Evolutionary conservation across 2,797 vertebrate genomes (phyloP).

Genomic region (Phoxinus dragarum): DNA sequence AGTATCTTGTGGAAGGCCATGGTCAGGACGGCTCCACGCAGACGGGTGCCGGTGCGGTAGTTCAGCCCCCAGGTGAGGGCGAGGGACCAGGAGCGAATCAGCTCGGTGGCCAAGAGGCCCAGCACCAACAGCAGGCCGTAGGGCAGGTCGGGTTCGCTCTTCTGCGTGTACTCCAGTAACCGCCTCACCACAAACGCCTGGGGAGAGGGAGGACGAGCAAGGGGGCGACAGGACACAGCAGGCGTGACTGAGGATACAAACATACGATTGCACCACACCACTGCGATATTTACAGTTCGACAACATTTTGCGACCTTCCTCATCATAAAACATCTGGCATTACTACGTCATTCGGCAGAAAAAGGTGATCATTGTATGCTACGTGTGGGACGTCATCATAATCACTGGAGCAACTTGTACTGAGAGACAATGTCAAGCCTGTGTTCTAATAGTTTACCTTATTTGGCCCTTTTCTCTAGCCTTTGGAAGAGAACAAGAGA

Average conservation of each 20-base stretch:
- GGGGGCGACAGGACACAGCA: constrained; percentile 79
- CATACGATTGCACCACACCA: constrained; percentile 34
- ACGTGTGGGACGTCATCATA: constrained; percentile 48
- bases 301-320: constrained; percentile 40
- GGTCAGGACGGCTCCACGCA: constrained; percentile 89
- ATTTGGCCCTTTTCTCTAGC: constrained; percentile 65
- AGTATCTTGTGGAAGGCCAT: constrained; percentile 93
- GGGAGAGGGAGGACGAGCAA: constrained; percentile 72
- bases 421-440: constrained; percentile 58
- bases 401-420: constrained; percentile 59
- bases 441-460: constrained; percentile 68
- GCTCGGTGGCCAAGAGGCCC: constrained; percentile 87
- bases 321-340: constrained; percentile 38
- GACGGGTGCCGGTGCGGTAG: constrained; percentile 88
- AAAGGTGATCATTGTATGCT: constrained; percentile 54
- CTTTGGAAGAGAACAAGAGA: constrained; percentile 72
- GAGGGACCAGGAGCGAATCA: constrained; percentile 92
- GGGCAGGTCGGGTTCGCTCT: constrained; percentile 81
- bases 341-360: constrained; percentile 31
- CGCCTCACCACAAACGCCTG: constrained; percentile 94
- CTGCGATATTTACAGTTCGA: constrained; percentile 6
- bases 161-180: constrained; percentile 90
- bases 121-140: constrained; percentile 91
- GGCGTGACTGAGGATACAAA: constrained; percentile 73
- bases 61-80: constrained; percentile 93